Evolutionary conservation across 2,113 vertebrate species (phyloP).

Genomic region (Entomyzon cyanotis): DNA sequence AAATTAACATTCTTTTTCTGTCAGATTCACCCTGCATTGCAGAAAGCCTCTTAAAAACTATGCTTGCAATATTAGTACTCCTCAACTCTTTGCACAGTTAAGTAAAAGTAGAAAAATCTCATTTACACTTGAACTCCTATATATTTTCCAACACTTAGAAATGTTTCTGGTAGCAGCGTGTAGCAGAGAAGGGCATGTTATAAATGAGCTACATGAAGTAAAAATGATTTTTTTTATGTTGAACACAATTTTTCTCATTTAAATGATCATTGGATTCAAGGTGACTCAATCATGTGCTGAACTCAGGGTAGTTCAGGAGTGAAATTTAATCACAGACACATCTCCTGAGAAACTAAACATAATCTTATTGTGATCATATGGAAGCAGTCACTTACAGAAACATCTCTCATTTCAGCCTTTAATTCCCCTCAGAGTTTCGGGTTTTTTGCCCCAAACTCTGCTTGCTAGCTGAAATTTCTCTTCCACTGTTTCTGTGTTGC

Average conservation of each 20-base stretch:
- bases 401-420: not conserved
- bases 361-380: not conserved
- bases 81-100: not conserved
- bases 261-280: not conserved
- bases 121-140: not conserved
- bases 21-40: not conserved
- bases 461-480: not conserved
- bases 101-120: not conserved
- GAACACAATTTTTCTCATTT: constrained; percentile 32
- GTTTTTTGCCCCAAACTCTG: not conserved
- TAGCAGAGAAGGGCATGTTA: not conserved
- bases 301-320: not conserved
- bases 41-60: not conserved
- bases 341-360: constrained; percentile 13
- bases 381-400: not conserved
- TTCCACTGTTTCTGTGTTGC: fast-evolving
- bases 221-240: not conserved
- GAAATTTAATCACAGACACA: constrained; percentile 18
- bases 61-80: not conserved
- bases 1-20: not conserved
- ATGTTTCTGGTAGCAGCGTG: not conserved
- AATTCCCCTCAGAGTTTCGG: not conserved
- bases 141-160: not conserved
- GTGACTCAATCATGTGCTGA: not conserved
- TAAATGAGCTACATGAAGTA: not conserved